These are phyloP conservation scores for Spea bombifrons DNA, from an alignment of 2,113 vertebrate species.

Conservation along the genomic window DNA sequence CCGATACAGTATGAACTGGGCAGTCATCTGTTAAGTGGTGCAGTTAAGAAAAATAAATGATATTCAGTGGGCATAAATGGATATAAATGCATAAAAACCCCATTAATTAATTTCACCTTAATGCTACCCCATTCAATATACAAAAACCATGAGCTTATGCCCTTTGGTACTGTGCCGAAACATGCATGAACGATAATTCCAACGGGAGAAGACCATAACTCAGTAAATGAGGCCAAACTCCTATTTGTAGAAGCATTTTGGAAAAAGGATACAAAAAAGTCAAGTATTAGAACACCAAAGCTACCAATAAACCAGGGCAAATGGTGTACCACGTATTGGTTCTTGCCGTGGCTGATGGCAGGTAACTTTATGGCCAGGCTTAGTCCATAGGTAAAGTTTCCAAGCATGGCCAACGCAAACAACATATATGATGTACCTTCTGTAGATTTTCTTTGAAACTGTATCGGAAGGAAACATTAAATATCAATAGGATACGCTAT, in stretches of 20 bases:
- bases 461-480: slow-evolving; percentile 7
- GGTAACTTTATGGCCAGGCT: slow-evolving; percentile 65
- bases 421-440: slow-evolving; percentile 65
- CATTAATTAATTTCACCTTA: too few species aligned
- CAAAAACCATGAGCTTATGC: too few species aligned
- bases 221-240: too few species aligned
- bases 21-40: slow-evolving; percentile 57
- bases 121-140: too few species aligned
- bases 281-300: slow-evolving; percentile 65
- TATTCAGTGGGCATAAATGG: neutral
- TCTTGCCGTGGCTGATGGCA: slow-evolving; percentile 48
- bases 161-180: too few species aligned
- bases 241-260: neutral
- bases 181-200: too few species aligned
- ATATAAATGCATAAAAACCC: too few species aligned
- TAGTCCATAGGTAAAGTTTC: slow-evolving; percentile 60
- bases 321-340: slow-evolving; percentile 61
- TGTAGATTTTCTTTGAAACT: slow-evolving; percentile 64
- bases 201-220: too few species aligned
- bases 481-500: neutral
- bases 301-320: slow-evolving; percentile 68
- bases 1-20: slow-evolving; percentile 59
- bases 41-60: slow-evolving; percentile 48
- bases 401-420: slow-evolving; percentile 63
- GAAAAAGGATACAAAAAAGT: slow-evolving; percentile 67